phyloP scores from a whole-genome alignment of 35 echinoderm and acorn worm species.

The Amphiura filiformis region DNA sequence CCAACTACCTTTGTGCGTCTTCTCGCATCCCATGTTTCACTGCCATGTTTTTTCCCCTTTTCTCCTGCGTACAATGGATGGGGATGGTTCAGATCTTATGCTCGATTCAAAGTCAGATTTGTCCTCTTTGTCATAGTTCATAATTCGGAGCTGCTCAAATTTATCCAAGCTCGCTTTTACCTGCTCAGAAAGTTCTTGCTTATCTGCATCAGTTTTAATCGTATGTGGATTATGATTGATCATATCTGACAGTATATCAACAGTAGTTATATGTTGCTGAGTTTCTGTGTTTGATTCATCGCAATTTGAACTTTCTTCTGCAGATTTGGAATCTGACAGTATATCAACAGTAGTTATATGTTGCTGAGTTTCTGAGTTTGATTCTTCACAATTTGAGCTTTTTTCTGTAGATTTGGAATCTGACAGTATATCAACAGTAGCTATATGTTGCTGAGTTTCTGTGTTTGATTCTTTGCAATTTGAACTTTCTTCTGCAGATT shows the following conservation, averaged over 20 bases:
- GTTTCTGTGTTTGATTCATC: background rate
- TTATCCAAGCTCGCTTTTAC: background rate
- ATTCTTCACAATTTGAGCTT: too few species aligned
- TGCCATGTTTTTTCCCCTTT: background rate
- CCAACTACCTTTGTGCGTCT: background rate
- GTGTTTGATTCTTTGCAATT: too few species aligned
- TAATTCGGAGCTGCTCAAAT: background rate
- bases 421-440: too few species aligned
- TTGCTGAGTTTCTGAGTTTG: too few species aligned
- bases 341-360: too few species aligned
- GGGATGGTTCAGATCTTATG: background rate
- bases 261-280: background rate
- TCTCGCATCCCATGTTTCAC: background rate
- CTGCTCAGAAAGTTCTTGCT: background rate
- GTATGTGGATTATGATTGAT: too few species aligned
- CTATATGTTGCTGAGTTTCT: too few species aligned
- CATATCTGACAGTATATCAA: background rate
- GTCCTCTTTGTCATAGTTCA: background rate
- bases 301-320: background rate
- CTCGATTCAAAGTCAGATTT: background rate
- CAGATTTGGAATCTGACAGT: background rate
- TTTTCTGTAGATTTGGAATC: too few species aligned
- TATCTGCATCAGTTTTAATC: background rate
- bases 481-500: too few species aligned
- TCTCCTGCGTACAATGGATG: background rate